phyloP scores from a whole-genome alignment of 2,797 vertebrate species.

The Cossypha caffra region DNA sequence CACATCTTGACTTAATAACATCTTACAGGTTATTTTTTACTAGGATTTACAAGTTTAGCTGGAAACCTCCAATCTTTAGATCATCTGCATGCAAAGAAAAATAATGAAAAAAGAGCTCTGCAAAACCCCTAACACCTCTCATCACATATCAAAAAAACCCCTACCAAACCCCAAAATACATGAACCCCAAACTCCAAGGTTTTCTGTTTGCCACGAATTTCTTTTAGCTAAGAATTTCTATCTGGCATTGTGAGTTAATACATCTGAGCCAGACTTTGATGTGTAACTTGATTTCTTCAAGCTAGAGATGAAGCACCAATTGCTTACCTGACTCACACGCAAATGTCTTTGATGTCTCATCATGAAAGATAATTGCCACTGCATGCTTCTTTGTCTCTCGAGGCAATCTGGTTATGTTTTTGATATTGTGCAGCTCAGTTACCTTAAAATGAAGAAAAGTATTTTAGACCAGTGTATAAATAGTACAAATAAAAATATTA shows the following conservation, averaged over 20 bases:
- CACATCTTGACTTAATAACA: background rate
- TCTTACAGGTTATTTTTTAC: conserved; percentile 17
- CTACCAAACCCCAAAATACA: background rate
- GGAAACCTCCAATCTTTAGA: conserved; percentile 27
- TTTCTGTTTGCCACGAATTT: background rate
- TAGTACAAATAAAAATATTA: background rate
- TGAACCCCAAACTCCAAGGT: background rate
- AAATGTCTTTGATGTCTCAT: conserved; percentile 97
- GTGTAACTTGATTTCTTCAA: conserved; percentile 38
- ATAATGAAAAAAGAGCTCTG: background rate
- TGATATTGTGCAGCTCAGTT: conserved; percentile 97
- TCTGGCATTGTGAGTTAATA: background rate
- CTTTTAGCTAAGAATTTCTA: background rate
- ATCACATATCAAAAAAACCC: background rate
- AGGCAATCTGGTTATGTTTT: conserved; percentile 97
- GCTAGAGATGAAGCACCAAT: conserved; percentile 37
- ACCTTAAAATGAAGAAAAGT: conserved; percentile 83
- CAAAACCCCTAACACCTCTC: background rate
- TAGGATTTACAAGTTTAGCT: conserved; percentile 39
- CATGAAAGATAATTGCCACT: conserved; percentile 97
- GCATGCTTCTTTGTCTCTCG: conserved; percentile 98
- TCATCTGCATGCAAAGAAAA: background rate
- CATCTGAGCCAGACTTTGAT: background rate
- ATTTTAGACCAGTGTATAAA: conserved; percentile 16
- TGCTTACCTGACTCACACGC: conserved; percentile 97